Percentiles rank a stretch among this genome's conserved stretches.
Evolutionary conservation across 1,140 invertebrate genomes (phyloP).

Genomic region (Aphaenogaster rudis): DNA sequence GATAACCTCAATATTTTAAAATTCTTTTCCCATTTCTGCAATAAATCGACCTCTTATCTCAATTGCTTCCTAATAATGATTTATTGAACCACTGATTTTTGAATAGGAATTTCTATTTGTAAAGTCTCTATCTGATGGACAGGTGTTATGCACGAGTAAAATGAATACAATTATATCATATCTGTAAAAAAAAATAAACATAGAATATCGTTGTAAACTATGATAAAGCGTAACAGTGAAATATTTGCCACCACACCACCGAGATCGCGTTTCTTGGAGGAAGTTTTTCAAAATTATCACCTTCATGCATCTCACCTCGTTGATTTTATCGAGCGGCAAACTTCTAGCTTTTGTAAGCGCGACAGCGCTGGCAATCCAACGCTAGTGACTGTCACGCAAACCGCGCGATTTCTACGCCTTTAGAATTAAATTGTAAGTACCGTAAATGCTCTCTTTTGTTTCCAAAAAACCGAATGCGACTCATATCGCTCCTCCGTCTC

Average conservation of each 20-base stretch:
- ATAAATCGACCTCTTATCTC: constrained; percentile 34
- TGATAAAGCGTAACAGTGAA: constrained; percentile 7
- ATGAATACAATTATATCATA: constrained; percentile 18
- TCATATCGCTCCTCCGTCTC: neutral
- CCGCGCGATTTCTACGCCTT: constrained; percentile 33
- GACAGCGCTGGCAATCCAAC: constrained; percentile 3
- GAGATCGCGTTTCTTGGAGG: neutral
- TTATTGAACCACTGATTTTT: constrained; percentile 20
- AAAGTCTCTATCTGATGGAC: neutral
- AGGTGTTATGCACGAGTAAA: neutral
- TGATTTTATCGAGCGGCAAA: constrained; percentile 50
- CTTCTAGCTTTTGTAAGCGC: constrained; percentile 38
- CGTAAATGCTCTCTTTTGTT: neutral
- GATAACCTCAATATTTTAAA: constrained; percentile 60
- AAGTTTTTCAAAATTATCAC: constrained; percentile 40
- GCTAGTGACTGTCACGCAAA: constrained; percentile 40
- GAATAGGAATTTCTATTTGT: neutral
- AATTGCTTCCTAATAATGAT: constrained; percentile 26
- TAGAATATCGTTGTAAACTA: neutral
- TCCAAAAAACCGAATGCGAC: neutral
- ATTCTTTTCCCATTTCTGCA: constrained; percentile 16
- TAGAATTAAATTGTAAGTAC: constrained; percentile 32
- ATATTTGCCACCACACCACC: neutral
- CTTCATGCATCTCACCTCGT: constrained; percentile 54
- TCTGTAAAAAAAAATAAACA: neutral